Conservation (phyloP, 2,113 vertebrate genomes). For the Chaetorhynchus papuensis region DNA sequence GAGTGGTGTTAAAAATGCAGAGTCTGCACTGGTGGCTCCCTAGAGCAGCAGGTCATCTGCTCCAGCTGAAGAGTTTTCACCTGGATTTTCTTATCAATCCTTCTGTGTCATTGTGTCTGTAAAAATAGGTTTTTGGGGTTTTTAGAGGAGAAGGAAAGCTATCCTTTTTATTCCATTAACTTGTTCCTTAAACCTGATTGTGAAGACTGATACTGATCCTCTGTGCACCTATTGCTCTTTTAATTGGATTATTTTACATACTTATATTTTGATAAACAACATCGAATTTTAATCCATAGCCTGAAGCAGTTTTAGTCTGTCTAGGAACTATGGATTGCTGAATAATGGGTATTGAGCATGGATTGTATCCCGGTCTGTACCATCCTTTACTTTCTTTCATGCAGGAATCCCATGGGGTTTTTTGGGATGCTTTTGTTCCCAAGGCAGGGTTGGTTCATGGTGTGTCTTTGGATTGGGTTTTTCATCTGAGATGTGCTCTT, state of each 20-base stretch:
- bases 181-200: background rate
- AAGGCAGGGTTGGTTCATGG: background rate
- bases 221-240: background rate
- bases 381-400: background rate
- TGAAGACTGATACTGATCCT: background rate
- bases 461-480: background rate
- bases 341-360: background rate
- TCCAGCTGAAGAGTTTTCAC: background rate
- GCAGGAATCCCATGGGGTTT: accelerated
- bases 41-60: background rate
- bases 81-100: background rate
- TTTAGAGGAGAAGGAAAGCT: background rate
- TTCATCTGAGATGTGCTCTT: background rate
- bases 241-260: background rate
- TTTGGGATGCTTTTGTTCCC: background rate
- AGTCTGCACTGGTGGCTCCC: background rate
- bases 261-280: background rate
- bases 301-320: background rate
- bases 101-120: background rate
- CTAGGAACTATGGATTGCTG: background rate
- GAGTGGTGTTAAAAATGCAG: background rate
- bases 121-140: background rate
- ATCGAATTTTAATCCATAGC: background rate
- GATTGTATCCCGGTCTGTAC: background rate
- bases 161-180: background rate